phyloP scores from a whole-genome alignment of 1,140 invertebrate genomes.

The Drosophila orena region DNA sequence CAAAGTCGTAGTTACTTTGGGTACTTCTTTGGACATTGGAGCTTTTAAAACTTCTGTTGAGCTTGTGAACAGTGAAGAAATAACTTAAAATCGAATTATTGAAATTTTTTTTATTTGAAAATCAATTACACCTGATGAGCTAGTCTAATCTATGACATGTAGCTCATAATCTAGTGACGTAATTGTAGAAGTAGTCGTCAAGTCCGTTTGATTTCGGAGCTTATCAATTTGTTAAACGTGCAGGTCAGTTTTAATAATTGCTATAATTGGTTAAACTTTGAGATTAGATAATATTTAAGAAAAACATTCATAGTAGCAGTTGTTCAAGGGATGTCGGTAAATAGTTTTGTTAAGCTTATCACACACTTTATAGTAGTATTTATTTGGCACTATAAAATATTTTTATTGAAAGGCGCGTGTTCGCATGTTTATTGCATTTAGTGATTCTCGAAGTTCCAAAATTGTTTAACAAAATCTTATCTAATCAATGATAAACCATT shows the following conservation, averaged over 20 bases:
- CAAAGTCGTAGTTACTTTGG: background rate
- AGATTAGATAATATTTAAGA: conserved; percentile 11
- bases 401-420: conserved; percentile 13
- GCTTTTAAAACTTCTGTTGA: background rate
- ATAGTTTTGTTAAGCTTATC: background rate
- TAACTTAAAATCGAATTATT: background rate
- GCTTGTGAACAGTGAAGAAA: conserved; percentile 19
- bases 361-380: conserved; percentile 1
- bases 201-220: background rate
- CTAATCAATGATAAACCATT: conserved; percentile 48
- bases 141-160: background rate
- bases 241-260: conserved; percentile 5
- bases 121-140: background rate
- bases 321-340: background rate
- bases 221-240: background rate
- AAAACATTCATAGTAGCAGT: background rate
- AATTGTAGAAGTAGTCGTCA: background rate
- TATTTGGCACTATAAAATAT: conserved; percentile 21
- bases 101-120: too few relatives aligned
- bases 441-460: conserved; percentile 19
- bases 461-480: conserved; percentile 50
- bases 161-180: background rate
- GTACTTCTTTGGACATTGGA: background rate
- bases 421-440: conserved; percentile 9
- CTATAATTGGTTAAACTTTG: background rate